A percentile compares a stretch with the other conserved stretches of the same genome.
phyloP scores from a whole-genome alignment of 2,113 vertebrate genomes.

The Actenoides lindsayi region DNA sequence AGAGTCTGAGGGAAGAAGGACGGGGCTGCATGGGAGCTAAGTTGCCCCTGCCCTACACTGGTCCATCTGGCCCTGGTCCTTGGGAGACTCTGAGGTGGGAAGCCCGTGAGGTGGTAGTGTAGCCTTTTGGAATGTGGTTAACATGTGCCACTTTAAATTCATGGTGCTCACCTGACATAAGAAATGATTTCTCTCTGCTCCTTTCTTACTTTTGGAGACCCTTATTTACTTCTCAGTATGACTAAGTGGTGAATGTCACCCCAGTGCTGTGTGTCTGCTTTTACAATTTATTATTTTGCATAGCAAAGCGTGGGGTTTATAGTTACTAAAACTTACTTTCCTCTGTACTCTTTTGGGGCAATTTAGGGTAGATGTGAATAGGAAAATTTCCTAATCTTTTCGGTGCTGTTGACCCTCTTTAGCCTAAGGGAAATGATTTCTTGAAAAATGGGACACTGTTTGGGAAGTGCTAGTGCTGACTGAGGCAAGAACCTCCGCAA shows the following conservation, averaged over 20 bases:
- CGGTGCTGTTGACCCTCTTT: not conserved
- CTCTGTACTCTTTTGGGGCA: not conserved
- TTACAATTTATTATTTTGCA: not conserved
- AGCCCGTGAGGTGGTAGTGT: not conserved
- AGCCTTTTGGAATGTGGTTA: not conserved
- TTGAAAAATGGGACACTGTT: not conserved
- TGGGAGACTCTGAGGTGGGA: not conserved
- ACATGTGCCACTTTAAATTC: not conserved
- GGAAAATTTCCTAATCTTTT: not conserved
- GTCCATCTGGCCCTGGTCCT: not conserved
- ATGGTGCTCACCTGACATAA: not conserved
- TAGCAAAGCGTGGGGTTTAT: too few relatives aligned
- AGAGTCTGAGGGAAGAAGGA: not conserved
- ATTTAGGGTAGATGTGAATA: not conserved
- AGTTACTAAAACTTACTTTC: not conserved
- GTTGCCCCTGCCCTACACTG: not conserved
- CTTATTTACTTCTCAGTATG: not conserved
- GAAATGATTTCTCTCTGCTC: not conserved
- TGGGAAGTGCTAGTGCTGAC: not conserved
- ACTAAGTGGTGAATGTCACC: not conserved
- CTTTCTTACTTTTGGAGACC: not conserved
- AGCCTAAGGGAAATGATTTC: not conserved
- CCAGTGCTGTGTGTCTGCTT: not conserved
- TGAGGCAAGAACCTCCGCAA: not conserved
- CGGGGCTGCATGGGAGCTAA: not conserved